Evolutionary conservation across 1,140 invertebrate species (phyloP).

Genomic region (Teleogryllus occipitalis): DNA sequence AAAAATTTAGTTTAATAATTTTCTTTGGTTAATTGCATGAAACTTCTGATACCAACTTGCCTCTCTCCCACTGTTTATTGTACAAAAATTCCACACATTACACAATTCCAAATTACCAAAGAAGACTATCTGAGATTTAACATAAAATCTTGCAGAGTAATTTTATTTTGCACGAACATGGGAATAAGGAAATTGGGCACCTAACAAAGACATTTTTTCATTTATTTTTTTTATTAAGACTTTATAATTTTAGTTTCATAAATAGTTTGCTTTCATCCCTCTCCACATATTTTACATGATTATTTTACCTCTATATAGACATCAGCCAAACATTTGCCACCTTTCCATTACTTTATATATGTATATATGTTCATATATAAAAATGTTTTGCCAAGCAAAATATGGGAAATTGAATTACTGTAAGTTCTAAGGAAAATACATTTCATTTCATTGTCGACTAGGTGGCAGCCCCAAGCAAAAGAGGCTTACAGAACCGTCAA

Average conservation of each 20-base stretch:
- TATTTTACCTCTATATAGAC: not conserved
- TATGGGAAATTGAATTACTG: not conserved
- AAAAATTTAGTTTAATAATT: too few relatives aligned
- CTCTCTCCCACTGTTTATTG: too few relatives aligned
- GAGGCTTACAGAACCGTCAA: conserved; percentile 7
- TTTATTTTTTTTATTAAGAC: conserved; percentile 11
- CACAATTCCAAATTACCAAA: too few relatives aligned
- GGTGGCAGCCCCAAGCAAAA: conserved; percentile 12
- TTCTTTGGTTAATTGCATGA: too few relatives aligned
- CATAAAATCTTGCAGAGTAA: too few relatives aligned
- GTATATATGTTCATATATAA: conserved; percentile 7
- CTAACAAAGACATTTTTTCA: not conserved
- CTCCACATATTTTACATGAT: conserved; percentile 10
- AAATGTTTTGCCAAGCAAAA: conserved; percentile 11
- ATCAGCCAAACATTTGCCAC: conserved; percentile 6
- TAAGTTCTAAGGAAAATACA: not conserved
- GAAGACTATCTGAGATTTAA: too few relatives aligned
- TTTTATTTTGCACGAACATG: too few relatives aligned
- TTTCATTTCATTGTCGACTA: conserved; percentile 10
- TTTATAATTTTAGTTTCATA: conserved; percentile 13
- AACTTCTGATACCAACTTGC: too few relatives aligned
- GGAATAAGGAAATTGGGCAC: not conserved
- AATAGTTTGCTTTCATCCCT: conserved; percentile 11
- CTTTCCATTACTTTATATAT: conserved; percentile 7
- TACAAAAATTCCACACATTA: too few relatives aligned